Evolutionary conservation across 2,797 vertebrate genomes (phyloP).

Genomic region (Epinephelus coioides): DNA sequence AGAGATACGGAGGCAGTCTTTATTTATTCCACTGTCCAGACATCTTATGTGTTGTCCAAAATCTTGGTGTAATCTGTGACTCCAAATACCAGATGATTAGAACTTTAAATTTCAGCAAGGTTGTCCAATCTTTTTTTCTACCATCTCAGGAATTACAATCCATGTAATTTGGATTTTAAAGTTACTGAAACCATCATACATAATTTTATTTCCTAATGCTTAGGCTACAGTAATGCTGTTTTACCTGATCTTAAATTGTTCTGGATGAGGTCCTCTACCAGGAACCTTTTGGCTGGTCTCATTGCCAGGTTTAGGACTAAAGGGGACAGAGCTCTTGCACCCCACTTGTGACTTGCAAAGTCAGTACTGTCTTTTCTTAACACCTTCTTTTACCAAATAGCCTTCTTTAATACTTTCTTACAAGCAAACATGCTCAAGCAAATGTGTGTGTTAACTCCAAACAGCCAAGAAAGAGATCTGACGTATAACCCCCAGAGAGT

Average conservation of each 20-base stretch:
- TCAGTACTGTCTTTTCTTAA: too few relatives aligned
- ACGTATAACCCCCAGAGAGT: constrained; percentile 11
- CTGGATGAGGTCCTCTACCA: too few relatives aligned
- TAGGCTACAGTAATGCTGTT: neutral
- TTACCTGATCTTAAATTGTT: too few relatives aligned
- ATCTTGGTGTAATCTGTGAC: neutral
- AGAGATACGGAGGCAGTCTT: too few relatives aligned
- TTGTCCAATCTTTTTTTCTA: neutral
- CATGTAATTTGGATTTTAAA: neutral
- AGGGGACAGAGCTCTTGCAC: too few relatives aligned
- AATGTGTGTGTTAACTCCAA: neutral
- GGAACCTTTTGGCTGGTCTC: too few relatives aligned
- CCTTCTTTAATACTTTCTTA: neutral
- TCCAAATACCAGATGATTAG: neutral
- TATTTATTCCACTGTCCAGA: too few relatives aligned
- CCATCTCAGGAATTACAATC: neutral
- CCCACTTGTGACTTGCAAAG: too few relatives aligned
- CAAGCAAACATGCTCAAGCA: neutral
- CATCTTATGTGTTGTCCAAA: neutral
- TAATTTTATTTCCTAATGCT: neutral
- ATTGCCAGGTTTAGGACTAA: too few relatives aligned
- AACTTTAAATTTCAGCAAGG: too few relatives aligned
- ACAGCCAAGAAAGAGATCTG: constrained; percentile 13
- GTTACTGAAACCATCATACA: neutral
- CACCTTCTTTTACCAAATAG: neutral